Evolutionary conservation across 2,113 vertebrate genomes (phyloP).

Genomic region (Psophia crepitans): DNA sequence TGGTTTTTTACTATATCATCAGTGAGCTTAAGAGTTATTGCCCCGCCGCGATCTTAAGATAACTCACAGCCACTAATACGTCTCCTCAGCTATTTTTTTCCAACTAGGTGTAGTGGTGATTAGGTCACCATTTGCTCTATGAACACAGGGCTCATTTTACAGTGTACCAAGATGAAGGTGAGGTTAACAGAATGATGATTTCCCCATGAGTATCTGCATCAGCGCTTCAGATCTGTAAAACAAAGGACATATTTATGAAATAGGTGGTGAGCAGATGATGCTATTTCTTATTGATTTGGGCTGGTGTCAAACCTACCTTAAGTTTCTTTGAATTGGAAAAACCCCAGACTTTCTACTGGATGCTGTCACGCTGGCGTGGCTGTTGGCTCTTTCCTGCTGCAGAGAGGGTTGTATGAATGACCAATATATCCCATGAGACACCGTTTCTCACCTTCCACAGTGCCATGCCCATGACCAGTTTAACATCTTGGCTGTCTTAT

Average conservation of each 20-base stretch:
- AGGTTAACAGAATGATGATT: neutral
- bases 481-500: neutral
- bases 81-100: neutral
- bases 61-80: neutral
- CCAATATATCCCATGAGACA: fast-evolving
- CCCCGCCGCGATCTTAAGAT: neutral
- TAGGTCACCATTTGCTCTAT: neutral
- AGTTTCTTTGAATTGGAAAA: neutral
- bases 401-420: neutral
- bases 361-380: fast-evolving
- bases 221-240: neutral
- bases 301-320: neutral
- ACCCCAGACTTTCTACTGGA: neutral
- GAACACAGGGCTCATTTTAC: neutral
- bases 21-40: neutral
- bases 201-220: neutral
- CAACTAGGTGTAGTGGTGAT: neutral
- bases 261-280: neutral
- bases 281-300: neutral
- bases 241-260: neutral
- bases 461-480: neutral
- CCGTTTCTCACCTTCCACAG: neutral
- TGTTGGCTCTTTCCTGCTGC: neutral
- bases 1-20: neutral
- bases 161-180: neutral